Evolutionary conservation across 1,140 invertebrate genomes (phyloP).

Genomic region (Lepidurus packardi): DNA sequence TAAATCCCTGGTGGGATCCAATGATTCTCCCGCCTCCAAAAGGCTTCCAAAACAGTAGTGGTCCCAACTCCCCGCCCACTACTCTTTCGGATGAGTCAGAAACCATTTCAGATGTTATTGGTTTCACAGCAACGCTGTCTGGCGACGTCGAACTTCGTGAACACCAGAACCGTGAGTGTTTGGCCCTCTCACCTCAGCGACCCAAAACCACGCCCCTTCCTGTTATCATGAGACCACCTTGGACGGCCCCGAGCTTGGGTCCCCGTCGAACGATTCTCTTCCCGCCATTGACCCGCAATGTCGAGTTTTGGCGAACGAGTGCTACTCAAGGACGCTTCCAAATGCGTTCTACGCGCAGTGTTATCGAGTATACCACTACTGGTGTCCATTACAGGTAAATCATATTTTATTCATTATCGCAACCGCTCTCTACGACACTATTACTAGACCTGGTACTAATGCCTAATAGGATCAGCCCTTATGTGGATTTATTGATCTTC

Average conservation of each 20-base stretch:
- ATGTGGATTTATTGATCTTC: too few species aligned
- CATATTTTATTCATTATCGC: not conserved
- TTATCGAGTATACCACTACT: conserved; percentile 1
- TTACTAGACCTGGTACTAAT: too few species aligned
- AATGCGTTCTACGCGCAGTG: conserved; percentile 4
- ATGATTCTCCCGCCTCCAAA: conserved; percentile 37
- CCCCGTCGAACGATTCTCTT: conserved; percentile 12
- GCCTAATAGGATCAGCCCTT: too few species aligned
- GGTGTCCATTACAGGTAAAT: not conserved
- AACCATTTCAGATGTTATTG: not conserved
- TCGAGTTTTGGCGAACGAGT: conserved; percentile 15
- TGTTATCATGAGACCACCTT: not conserved
- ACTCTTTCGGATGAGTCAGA: not conserved
- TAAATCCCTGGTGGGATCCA: conserved; percentile 35
- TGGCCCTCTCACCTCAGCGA: not conserved
- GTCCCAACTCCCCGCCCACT: conserved; percentile 23
- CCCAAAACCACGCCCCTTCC: not conserved
- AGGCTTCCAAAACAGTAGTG: conserved; percentile 34
- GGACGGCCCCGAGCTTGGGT: conserved; percentile 4
- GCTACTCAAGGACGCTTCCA: not conserved
- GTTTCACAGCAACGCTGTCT: not conserved
- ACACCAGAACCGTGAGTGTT: not conserved
- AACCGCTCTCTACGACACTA: too few species aligned
- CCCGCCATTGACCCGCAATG: conserved; percentile 15
- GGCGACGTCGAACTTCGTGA: not conserved